Evolutionary conservation across 2,888 invertebrate species (phyloP).

Genomic region (Drosophila nr. perissopoda): DNA sequence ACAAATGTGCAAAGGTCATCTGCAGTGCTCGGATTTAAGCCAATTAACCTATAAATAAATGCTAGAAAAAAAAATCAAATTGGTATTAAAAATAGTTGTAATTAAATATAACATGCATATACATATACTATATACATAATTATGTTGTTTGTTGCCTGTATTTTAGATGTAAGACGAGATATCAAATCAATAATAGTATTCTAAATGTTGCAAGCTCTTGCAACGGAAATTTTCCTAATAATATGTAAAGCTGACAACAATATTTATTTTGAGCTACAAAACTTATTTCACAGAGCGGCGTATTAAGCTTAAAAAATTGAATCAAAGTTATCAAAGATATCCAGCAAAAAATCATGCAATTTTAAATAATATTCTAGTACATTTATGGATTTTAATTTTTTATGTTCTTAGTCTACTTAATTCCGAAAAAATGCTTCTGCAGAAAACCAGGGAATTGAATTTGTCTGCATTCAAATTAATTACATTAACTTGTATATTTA

Average conservation of each 20-base stretch:
- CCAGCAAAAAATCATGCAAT: neutral
- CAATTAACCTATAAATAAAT: constrained; percentile 47
- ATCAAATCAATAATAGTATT: constrained; percentile 60
- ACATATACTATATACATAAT: constrained; percentile 48
- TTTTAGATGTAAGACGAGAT: constrained; percentile 47
- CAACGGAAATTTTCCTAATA: constrained; percentile 55
- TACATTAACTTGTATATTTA: neutral
- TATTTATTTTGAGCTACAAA: constrained; percentile 17
- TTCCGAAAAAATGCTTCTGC: neutral
- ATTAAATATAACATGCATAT: constrained; percentile 41
- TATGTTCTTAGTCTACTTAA: neutral
- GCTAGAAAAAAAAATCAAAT: constrained; percentile 15
- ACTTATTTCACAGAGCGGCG: constrained; percentile 15
- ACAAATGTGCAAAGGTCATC: constrained; percentile 7
- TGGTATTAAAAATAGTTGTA: constrained; percentile 37
- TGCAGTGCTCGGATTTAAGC: constrained; percentile 31
- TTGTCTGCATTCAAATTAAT: neutral
- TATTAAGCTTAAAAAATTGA: neutral
- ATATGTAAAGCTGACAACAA: constrained; percentile 29
- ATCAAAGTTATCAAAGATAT: neutral
- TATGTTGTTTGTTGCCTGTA: constrained; percentile 75
- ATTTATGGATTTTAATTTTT: neutral
- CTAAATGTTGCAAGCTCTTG: constrained; percentile 51
- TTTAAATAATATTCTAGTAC: neutral
- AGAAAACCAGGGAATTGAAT: neutral